Conservation (phyloP, 2,113 vertebrate species). For the Suricata suricatta region DNA sequence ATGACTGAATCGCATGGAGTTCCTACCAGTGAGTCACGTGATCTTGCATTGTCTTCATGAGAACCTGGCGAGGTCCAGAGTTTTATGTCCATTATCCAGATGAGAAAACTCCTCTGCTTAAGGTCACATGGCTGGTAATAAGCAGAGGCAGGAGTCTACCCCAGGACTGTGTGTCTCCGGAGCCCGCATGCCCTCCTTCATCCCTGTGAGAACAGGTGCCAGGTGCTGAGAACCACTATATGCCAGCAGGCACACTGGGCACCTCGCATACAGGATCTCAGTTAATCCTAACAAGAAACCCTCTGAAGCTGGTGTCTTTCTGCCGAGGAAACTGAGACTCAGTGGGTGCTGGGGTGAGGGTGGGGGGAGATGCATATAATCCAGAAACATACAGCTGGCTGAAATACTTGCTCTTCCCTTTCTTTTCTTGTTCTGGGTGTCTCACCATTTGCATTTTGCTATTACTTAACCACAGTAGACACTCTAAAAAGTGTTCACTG, state of each 20-base stretch:
- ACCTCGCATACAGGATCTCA: not conserved
- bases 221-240: not conserved
- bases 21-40: not conserved
- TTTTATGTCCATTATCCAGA: not conserved
- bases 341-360: too few relatives aligned
- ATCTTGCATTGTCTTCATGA: not conserved
- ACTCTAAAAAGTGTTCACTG: not conserved
- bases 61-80: not conserved
- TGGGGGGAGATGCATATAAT: not conserved
- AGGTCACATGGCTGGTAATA: not conserved
- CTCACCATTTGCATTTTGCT: not conserved
- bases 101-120: not conserved
- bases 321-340: not conserved
- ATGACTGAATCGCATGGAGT: not conserved
- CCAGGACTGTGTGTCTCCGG: not conserved
- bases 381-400: not conserved
- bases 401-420: not conserved
- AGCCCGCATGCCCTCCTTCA: not conserved
- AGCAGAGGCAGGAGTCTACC: not conserved
- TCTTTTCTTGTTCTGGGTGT: not conserved
- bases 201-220: not conserved
- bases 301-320: not conserved
- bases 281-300: not conserved
- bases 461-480: not conserved
- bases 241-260: not conserved